Conservation (phyloP, 2,797 vertebrate genomes). For the Neosalanx taihuensis region DNA sequence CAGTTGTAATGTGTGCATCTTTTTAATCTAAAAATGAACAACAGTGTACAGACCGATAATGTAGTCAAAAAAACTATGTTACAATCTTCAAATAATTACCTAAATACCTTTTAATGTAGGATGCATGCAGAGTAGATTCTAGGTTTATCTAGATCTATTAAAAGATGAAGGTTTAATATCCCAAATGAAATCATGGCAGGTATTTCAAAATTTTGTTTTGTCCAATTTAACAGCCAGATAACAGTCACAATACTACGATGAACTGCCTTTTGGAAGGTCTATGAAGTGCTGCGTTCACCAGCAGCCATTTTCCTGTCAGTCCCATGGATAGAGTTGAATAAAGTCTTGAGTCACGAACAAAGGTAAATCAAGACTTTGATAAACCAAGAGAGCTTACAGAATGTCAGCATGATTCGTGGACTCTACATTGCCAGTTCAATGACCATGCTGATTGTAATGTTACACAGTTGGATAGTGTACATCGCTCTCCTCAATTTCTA, state of each 20-base stretch:
- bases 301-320: not conserved
- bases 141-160: no score
- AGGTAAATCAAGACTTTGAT: not conserved
- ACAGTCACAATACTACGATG: not conserved
- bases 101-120: no score
- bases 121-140: no score
- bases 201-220: not conserved
- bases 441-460: not conserved
- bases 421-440: not conserved
- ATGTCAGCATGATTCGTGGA: not conserved
- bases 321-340: not conserved
- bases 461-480: not conserved
- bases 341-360: not conserved
- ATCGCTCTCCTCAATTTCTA: not conserved
- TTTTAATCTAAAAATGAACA: no score
- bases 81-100: no score
- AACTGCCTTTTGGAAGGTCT: not conserved
- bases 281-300: not conserved
- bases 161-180: no score
- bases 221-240: not conserved
- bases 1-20: no score
- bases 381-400: not conserved
- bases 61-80: no score
- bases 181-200: not conserved
- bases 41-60: no score